Evolutionary conservation across 2,888 invertebrate genomes (phyloP), one percentile per base, ranked within the genome.

Genomic region (Drosophila maculinotata): DNA sequence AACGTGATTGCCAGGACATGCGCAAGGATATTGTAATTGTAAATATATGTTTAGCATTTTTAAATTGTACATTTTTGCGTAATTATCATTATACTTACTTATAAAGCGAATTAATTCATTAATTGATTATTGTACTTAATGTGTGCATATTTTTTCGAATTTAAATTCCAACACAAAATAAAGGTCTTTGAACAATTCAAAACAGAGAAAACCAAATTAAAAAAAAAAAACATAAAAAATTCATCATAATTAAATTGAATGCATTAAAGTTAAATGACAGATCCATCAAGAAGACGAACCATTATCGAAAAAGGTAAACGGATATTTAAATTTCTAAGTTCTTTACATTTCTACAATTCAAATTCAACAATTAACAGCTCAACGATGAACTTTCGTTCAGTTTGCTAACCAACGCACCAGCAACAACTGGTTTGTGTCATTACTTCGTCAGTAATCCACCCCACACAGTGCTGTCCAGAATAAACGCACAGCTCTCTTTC

Each of bases 1-100:
- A 91, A 97, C 96, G 93, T 96, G 96, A 96, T 95, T 91, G 35
- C 65, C 63, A 63, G 52, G 57, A 68, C 41, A 28, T 30, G 36
- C 42, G 28, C 33, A 20, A 10, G 15, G 39, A 33, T 54, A 64
- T 51, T 82, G 82, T 85, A 82, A 64, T 51, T 82, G 82, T 85
- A 82, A 65, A 82, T 77, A 82, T 68, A 66, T 64, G 42, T 59
- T 65, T 51, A 62, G 56, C 60, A 63, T 57, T 66, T 83, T 74
- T 68, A 79, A 71, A 71, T 68, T 84, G 84, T 82, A 82, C 62
- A 81, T 81, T 75, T 70, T 77, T 42, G 44, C 63, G 26, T 63
- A 68, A 68, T 44, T 59, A 77, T 58, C 52, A 59, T 47, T 59
- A 66, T 63, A 58, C 63, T 57, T 72, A 62, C 51, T 47, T 58